Evolutionary conservation across 2,888 invertebrate genomes (phyloP).

Genomic region (Drosophila neotestacea): DNA sequence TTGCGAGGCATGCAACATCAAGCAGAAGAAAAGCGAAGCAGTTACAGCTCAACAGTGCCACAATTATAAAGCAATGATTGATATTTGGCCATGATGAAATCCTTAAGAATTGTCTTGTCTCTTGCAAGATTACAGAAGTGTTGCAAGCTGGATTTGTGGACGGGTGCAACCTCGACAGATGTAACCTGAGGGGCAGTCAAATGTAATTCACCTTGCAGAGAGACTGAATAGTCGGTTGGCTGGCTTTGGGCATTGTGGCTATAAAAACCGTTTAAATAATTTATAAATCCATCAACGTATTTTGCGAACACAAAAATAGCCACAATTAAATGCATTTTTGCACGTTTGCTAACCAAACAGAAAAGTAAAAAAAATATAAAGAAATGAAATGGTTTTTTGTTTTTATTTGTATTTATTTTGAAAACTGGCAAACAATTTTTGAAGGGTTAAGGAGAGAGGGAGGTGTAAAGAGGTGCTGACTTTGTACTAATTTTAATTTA

Average conservation of each 20-base stretch:
- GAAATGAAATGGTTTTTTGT: conserved; percentile 28
- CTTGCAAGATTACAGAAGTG: neutral
- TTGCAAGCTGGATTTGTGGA: neutral
- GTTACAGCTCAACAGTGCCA: conserved; percentile 2
- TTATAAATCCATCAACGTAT: conserved; percentile 67
- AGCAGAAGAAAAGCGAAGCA: neutral
- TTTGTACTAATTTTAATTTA: conserved; percentile 70
- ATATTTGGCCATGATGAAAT: neutral
- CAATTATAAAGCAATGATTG: conserved; percentile 10
- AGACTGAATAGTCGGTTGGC: conserved; percentile 2
- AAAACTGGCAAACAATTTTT: conserved; percentile 18
- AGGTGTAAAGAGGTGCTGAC: conserved; percentile 4
- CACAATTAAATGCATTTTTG: conserved; percentile 77
- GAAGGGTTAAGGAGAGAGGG: neutral
- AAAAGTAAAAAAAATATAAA: conserved; percentile 22
- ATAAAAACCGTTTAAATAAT: conserved; percentile 60
- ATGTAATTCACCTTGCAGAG: conserved; percentile 17
- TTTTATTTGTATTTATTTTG: conserved; percentile 1
- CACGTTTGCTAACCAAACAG: conserved; percentile 58
- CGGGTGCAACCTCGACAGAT: conserved; percentile 4
- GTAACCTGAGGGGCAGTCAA: conserved; percentile 2
- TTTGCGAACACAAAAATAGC: conserved; percentile 47
- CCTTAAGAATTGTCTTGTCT: conserved; percentile 3
- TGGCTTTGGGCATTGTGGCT: conserved; percentile 31
- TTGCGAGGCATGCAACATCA: conserved; percentile 40